Conservation (phyloP, 92 coral and sea anemone species). For the Palythoa heliodiscus region DNA sequence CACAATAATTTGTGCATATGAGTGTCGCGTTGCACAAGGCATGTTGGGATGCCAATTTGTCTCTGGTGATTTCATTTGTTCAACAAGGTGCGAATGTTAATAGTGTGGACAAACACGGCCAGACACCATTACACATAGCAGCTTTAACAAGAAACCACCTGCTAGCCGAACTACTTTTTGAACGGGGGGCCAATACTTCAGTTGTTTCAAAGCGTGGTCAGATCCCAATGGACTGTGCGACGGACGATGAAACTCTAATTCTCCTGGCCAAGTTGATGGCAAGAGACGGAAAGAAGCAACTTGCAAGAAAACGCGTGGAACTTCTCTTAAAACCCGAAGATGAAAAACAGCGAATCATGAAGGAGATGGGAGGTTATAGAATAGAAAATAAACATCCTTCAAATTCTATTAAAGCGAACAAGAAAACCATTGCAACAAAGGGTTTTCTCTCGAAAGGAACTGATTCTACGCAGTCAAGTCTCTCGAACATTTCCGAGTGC, state of each 20-base stretch:
- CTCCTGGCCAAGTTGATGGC: slow-evolving; percentile 73
- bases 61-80: slow-evolving; percentile 59
- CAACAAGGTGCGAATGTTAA: slow-evolving; percentile 60
- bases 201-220: slow-evolving; percentile 50
- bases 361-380: slow-evolving; percentile 3
- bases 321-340: slow-evolving; percentile 60
- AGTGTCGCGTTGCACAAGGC: slow-evolving; percentile 60
- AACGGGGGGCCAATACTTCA: slow-evolving; percentile 59
- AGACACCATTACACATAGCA: slow-evolving; percentile 73
- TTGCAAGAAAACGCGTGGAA: slow-evolving; percentile 67
- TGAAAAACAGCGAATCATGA: slow-evolving; percentile 53
- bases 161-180: slow-evolving; percentile 70
- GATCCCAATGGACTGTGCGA: slow-evolving; percentile 73
- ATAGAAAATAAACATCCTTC: slow-evolving; percentile 48
- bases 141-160: slow-evolving; percentile 56
- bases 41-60: slow-evolving; percentile 66
- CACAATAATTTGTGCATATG: background rate
- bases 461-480: slow-evolving; percentile 65
- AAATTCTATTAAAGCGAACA: slow-evolving; percentile 24
- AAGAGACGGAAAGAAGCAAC: slow-evolving; percentile 62
- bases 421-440: slow-evolving; percentile 38
- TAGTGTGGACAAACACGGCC: slow-evolving; percentile 75
- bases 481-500: slow-evolving; percentile 70
- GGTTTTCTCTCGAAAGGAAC: slow-evolving; percentile 51
- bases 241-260: slow-evolving; percentile 61